Evolutionary conservation across 2,113 vertebrate species (phyloP).

Genomic region (Apaloderma vittatum): DNA sequence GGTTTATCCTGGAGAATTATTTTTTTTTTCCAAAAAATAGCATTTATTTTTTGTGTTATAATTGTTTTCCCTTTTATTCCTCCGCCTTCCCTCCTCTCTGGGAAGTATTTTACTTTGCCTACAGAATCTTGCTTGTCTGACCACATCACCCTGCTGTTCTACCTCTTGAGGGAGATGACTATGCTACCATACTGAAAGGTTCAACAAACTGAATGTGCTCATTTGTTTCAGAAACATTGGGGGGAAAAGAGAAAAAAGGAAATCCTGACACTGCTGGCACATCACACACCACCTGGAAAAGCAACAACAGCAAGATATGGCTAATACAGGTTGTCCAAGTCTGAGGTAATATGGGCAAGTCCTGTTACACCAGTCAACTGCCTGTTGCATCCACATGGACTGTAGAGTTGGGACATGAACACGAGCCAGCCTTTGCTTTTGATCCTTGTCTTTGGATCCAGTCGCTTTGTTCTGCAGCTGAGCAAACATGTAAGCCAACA

Average conservation of each 20-base stretch:
- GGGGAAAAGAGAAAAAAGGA: neutral
- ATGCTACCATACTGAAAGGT: neutral
- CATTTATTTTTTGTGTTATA: neutral
- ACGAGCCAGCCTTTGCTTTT: neutral
- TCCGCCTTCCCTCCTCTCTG: neutral
- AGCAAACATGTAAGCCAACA: neutral
- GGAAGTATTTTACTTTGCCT: neutral
- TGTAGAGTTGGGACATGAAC: neutral
- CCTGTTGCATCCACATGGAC: neutral
- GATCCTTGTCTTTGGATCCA: neutral
- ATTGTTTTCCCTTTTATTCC: neutral
- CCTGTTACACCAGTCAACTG: fast-evolving
- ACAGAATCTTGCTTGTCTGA: neutral
- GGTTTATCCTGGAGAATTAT: neutral
- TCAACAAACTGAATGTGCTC: neutral
- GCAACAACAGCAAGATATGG: neutral
- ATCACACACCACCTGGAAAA: neutral
- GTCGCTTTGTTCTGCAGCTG: neutral
- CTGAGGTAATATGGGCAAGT: neutral
- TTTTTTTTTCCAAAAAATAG: neutral
- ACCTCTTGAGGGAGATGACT: neutral
- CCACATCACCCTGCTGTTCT: neutral
- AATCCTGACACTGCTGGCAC: neutral
- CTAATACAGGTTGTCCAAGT: neutral
- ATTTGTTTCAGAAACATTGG: neutral